These are phyloP conservation scores for Luperina nickerlii DNA, from an alignment of 2,888 invertebrate species.

Conservation along the genomic window DNA sequence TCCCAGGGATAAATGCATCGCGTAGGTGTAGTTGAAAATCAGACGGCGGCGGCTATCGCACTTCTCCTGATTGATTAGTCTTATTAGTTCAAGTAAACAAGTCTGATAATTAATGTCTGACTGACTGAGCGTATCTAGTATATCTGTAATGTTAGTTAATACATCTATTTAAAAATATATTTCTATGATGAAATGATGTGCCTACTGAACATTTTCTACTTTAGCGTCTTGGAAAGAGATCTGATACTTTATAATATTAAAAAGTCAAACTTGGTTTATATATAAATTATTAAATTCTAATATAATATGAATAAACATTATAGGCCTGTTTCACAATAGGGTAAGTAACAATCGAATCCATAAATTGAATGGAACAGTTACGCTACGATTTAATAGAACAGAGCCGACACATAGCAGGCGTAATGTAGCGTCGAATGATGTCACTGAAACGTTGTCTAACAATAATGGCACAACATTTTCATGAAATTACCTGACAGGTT, in stretches of 20 bases:
- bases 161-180: conserved; percentile 5
- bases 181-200: conserved; percentile 10
- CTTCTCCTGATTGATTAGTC: not conserved
- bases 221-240: conserved; percentile 9
- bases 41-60: not conserved
- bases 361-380: not conserved
- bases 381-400: not conserved
- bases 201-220: conserved; percentile 39
- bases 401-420: not conserved
- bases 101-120: too few species aligned
- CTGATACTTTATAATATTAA: not conserved
- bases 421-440: not conserved
- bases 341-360: not conserved
- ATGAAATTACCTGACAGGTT: not conserved
- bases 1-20: conserved; percentile 9
- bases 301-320: conserved; percentile 7
- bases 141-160: conserved; percentile 26
- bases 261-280: not conserved
- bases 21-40: not conserved
- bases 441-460: not conserved
- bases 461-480: not conserved
- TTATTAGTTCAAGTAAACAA: not conserved
- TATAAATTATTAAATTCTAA: conserved; percentile 11
- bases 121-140: not conserved
- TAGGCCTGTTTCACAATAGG: not conserved